Base-by-base conservation (phyloP, 2,113 vertebrate species). In the Serinus canaria region DNA sequence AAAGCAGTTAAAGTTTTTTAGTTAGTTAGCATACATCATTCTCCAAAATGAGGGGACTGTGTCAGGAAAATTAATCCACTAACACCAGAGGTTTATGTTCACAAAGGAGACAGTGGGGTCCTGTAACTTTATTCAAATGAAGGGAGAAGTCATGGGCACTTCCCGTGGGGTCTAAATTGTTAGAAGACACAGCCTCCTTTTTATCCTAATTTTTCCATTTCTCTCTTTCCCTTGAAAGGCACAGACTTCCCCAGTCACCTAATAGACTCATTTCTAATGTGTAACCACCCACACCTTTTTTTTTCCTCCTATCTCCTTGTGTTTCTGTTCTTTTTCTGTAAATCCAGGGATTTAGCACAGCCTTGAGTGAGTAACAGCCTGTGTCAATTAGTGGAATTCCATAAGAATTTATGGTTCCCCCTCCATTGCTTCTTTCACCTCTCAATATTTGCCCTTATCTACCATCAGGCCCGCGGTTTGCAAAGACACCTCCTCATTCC, bases 11-110 rank as follows among this genome's bases (percentile, higher is more conserved):
- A 43, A 4, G 7, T 5, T 64, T 70, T 67, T 37, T 20, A 41
- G 10, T 37, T 20, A 41, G 10, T 13, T 13, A 52, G 8, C 22
- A 19, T 10, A 12, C 17, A 44, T 19, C 2, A 0, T 47, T 55
- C 27, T 49, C 44, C 49, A 33, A 63, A 41, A 30, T 2, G 3
- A 73, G 14, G 15, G 13, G 49, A 55, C 2, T 35, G 15, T 15
- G 5, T 25, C 16, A 31, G 27, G 21, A 80, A 56, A 46, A 80
- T 31, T 56, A 46, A 37, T 24, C 27, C 50, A 46, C 21, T 6
- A 46, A 46, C 20, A 37, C 16, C 21, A 56, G 12, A 37, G n/a
- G n/a, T 47, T 46, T 56, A 31, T 25, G 8, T 31, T 16, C 50
- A 46, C 9, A 80, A 56, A 46, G 6, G 13, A 56, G 16, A 56